Evolutionary conservation across 2,888 invertebrate genomes (phyloP).

Genomic region (Dastarcus helophoroides): DNA sequence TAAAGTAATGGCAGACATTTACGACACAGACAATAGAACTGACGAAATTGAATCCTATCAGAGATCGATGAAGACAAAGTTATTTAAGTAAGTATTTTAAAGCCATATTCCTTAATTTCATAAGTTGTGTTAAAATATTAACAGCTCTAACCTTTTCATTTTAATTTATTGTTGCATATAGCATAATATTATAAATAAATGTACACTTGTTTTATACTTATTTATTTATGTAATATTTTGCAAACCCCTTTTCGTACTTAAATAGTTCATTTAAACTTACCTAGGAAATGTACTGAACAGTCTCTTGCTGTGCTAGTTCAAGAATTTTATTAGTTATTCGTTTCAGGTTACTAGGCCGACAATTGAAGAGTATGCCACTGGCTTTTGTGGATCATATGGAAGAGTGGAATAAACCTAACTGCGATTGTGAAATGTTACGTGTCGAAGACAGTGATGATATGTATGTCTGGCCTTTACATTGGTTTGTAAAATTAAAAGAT

Average conservation of each 20-base stretch:
- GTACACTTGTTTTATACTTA: too few species aligned
- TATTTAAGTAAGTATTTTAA: constrained; percentile 34
- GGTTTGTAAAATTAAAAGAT: constrained; percentile 38
- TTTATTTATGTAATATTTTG: too few species aligned
- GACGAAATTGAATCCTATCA: constrained; percentile 35
- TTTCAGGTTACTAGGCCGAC: constrained; percentile 35
- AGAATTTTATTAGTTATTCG: constrained; percentile 10
- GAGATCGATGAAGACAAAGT: constrained; percentile 36
- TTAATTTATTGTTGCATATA: constrained; percentile 1
- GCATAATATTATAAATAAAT: too few species aligned
- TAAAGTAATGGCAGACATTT: constrained; percentile 35
- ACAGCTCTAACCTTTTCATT: background rate
- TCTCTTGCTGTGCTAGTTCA: too few species aligned
- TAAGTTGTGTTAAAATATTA: too few species aligned
- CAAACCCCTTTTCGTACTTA: too few species aligned
- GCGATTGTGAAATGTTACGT: constrained; percentile 28
- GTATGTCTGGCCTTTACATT: constrained; percentile 41
- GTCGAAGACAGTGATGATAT: constrained; percentile 12
- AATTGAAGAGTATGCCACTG: constrained; percentile 33
- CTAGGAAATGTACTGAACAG: too few species aligned
- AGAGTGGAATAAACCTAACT: constrained; percentile 33
- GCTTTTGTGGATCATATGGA: constrained; percentile 28
- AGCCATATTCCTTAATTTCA: constrained; percentile 10
- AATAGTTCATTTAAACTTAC: too few species aligned
- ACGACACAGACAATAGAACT: constrained; percentile 26